Evolutionary conservation across 2,888 invertebrate species (phyloP).

Genomic region (Plebejus melissa): DNA sequence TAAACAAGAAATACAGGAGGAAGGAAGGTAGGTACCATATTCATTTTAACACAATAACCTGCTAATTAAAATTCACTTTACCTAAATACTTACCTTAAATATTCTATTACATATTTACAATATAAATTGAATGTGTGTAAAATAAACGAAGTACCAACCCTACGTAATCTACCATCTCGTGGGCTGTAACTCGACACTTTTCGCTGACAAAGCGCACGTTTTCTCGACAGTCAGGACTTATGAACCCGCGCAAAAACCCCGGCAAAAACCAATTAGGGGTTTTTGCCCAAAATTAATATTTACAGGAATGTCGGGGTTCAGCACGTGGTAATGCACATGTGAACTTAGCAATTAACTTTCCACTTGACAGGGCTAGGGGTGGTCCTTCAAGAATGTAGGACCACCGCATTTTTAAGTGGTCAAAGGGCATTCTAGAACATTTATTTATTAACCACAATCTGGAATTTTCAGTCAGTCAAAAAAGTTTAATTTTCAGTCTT

Average conservation of each 20-base stretch:
- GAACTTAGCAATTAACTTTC: slow-evolving; percentile 71
- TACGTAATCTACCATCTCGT: slow-evolving; percentile 70
- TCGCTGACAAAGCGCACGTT: slow-evolving; percentile 76
- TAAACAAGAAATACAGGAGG: too few species aligned
- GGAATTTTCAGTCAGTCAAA: too few species aligned
- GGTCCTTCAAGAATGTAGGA: slow-evolving; percentile 43
- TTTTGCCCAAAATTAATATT: slow-evolving; percentile 72
- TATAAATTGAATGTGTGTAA: slow-evolving; percentile 19
- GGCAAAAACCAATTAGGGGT: slow-evolving; percentile 73
- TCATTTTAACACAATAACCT: too few species aligned
- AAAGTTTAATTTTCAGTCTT: too few species aligned
- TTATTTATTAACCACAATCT: too few species aligned
- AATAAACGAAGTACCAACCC: slow-evolving; percentile 49
- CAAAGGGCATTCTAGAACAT: neutral
- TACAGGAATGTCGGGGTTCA: slow-evolving; percentile 57
- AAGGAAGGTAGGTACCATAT: too few species aligned
- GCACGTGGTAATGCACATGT: slow-evolving; percentile 73
- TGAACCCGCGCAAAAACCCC: slow-evolving; percentile 64
- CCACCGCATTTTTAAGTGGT: slow-evolving; percentile 7
- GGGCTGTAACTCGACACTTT: slow-evolving; percentile 79
- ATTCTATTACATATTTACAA: too few species aligned
- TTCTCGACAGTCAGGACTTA: slow-evolving; percentile 61
- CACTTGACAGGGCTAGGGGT: slow-evolving; percentile 50
- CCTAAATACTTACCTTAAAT: neutral
- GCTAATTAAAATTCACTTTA: too few species aligned